A percentile compares a stretch with the other conserved stretches of the same genome.
Conservation (phyloP, 2,113 vertebrate species). For the Planiliza haematocheilus region DNA sequence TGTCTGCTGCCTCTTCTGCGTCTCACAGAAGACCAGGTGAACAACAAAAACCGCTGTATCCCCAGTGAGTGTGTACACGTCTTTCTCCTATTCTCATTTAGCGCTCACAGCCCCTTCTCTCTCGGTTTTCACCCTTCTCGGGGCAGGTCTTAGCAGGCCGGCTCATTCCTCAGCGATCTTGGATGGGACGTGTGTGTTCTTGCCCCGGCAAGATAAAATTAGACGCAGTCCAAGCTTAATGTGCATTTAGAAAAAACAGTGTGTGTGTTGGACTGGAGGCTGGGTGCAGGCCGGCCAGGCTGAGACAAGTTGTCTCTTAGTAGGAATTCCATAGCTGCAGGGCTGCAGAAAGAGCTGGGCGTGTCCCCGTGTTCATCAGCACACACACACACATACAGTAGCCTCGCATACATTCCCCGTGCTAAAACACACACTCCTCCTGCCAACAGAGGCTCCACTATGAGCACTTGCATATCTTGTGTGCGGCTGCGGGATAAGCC, state of each 20-base stretch:
- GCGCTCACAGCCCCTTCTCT: conserved; percentile 5
- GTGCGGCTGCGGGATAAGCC: conserved; percentile 27
- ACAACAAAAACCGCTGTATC: conserved; percentile 14
- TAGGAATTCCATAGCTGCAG: conserved; percentile 73
- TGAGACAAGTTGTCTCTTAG: conserved; percentile 68
- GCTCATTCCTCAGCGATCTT: conserved; percentile 74
- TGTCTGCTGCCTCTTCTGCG: conserved; percentile 66
- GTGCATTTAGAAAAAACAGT: conserved; percentile 45
- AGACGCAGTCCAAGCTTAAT: conserved; percentile 48
- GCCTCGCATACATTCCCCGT: conserved; percentile 17
- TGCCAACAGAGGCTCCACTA: conserved; percentile 48
- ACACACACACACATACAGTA: conserved; percentile 4
- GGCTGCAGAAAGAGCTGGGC: conserved; percentile 53
- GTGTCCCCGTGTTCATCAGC: conserved; percentile 32
- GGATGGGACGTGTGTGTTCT: conserved; percentile 66
- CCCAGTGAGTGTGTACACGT: conserved; percentile 11
- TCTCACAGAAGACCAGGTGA: conserved; percentile 66
- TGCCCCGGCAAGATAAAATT: conserved; percentile 66
- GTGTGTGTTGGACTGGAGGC: conserved; percentile 22
- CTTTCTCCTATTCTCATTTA: conserved; percentile 29
- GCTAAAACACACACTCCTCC: conserved; percentile 29
- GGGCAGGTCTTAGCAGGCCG: conserved; percentile 75
- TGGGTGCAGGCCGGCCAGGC: conserved; percentile 59
- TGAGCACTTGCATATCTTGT: conserved; percentile 23
- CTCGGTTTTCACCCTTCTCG: conserved; percentile 28